Evolutionary conservation across 2,888 invertebrate genomes (phyloP).

Genomic region (Altica lythri): DNA sequence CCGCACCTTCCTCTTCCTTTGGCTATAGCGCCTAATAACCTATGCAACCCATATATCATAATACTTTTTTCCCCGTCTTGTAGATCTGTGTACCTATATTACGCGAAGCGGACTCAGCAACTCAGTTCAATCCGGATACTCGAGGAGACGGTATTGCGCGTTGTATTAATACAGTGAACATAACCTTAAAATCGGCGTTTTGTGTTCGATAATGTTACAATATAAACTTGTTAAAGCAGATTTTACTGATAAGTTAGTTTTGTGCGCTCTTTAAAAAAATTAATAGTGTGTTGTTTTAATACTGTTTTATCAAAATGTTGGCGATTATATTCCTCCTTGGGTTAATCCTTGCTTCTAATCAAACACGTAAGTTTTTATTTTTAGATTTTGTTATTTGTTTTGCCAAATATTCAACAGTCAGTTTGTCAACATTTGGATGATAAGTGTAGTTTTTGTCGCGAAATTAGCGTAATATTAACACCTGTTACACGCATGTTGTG

Average conservation of each 20-base stretch:
- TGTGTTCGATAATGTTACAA: conserved; percentile 32
- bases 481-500: background rate
- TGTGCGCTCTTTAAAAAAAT: conserved; percentile 25
- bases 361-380: conserved; percentile 40
- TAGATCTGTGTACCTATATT: conserved; percentile 23
- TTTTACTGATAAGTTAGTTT: conserved; percentile 18
- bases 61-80: conserved; percentile 27
- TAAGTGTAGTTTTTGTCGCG: conserved; percentile 5
- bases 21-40: conserved; percentile 24
- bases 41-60: conserved; percentile 37
- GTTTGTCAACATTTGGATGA: conserved; percentile 23
- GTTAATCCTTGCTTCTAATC: conserved; percentile 27
- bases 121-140: conserved; percentile 25
- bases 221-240: conserved; percentile 11
- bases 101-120: conserved; percentile 22
- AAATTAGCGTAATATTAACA: conserved; percentile 10
- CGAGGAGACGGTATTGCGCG: conserved; percentile 31
- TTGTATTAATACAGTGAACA: conserved; percentile 16
- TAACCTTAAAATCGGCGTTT: conserved; percentile 34
- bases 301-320: conserved; percentile 30
- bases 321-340: conserved; percentile 27
- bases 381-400: conserved; percentile 28
- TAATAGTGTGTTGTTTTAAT: conserved; percentile 22
- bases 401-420: conserved; percentile 24
- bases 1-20: conserved; percentile 23